phyloP scores from a whole-genome alignment of 2,888 invertebrate genomes.

The Tetrapedia diversipes region DNA sequence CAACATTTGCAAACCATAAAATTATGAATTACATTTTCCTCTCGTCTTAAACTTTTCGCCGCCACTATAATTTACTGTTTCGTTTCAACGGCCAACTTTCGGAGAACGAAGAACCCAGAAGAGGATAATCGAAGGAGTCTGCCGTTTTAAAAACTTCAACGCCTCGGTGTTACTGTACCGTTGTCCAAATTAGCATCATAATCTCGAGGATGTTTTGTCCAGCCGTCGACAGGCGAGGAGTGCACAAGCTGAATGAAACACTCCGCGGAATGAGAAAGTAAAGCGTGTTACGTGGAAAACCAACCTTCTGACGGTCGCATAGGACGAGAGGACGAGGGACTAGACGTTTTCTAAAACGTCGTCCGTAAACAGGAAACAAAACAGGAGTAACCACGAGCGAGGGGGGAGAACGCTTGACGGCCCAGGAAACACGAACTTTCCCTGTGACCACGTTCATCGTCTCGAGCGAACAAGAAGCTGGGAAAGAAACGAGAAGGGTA shows the following conservation, averaged over 20 bases:
- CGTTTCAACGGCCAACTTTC: too few species aligned
- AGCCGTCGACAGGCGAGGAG: too few species aligned
- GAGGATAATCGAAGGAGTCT: too few species aligned
- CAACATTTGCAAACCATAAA: too few species aligned
- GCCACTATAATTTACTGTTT: too few species aligned
- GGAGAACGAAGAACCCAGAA: too few species aligned
- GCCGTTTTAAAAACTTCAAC: not conserved
- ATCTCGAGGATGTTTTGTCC: not conserved
- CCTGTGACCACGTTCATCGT: not conserved
- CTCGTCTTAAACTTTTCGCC: too few species aligned
- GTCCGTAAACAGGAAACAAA: not conserved
- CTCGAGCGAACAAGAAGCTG: not conserved
- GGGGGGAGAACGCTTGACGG: constrained; percentile 5
- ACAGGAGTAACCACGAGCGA: constrained; percentile 1
- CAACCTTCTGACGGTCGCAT: too few species aligned
- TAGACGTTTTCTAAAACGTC: not conserved
- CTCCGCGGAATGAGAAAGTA: not conserved
- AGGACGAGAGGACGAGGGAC: too few species aligned
- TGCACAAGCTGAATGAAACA: not conserved
- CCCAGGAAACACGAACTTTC: not conserved
- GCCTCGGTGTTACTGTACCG: not conserved
- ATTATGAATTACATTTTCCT: too few species aligned
- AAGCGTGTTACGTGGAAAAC: too few species aligned
- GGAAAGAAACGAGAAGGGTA: not conserved
- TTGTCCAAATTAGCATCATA: not conserved